phyloP scores from a whole-genome alignment of 1,140 invertebrate genomes.

The Drosophila willistoni region DNA sequence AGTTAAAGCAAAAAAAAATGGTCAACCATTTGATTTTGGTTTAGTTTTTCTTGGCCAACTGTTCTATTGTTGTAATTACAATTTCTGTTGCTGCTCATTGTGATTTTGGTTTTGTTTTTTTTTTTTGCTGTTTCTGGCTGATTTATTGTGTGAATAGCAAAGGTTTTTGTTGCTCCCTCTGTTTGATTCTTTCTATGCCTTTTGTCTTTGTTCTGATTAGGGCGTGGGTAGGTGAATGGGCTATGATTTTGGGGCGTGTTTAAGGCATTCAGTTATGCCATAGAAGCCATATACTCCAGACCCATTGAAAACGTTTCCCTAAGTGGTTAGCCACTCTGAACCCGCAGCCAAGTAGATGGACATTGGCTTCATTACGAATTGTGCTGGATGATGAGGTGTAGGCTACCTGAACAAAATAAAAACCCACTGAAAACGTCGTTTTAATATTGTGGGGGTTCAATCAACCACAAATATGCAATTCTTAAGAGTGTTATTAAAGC shows the following conservation, averaged over 20 bases:
- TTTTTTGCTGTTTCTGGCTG: conserved; percentile 31
- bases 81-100: conserved; percentile 23
- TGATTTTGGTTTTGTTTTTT: conserved; percentile 5
- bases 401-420: neutral
- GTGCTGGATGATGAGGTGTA: neutral
- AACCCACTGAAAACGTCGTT: neutral
- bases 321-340: conserved; percentile 45
- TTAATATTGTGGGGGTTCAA: conserved; percentile 30
- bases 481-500: conserved; percentile 31
- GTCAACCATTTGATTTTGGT: conserved; percentile 36
- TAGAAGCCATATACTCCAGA: conserved; percentile 31
- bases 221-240: conserved; percentile 15
- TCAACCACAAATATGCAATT: conserved; percentile 40
- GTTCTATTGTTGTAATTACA: conserved; percentile 11
- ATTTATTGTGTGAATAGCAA: conserved; percentile 48
- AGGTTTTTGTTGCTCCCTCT: neutral
- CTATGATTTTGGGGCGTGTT: conserved; percentile 33
- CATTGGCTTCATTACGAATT: conserved; percentile 39
- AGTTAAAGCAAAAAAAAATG: conserved; percentile 26
- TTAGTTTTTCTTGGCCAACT: conserved; percentile 39
- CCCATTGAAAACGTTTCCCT: conserved; percentile 14
- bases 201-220: conserved; percentile 28
- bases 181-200: conserved; percentile 26
- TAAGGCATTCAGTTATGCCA: neutral
- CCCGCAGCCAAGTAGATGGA: conserved; percentile 28